phyloP scores from a whole-genome alignment of 2,113 vertebrate species.

The Redunca redunca region DNA sequence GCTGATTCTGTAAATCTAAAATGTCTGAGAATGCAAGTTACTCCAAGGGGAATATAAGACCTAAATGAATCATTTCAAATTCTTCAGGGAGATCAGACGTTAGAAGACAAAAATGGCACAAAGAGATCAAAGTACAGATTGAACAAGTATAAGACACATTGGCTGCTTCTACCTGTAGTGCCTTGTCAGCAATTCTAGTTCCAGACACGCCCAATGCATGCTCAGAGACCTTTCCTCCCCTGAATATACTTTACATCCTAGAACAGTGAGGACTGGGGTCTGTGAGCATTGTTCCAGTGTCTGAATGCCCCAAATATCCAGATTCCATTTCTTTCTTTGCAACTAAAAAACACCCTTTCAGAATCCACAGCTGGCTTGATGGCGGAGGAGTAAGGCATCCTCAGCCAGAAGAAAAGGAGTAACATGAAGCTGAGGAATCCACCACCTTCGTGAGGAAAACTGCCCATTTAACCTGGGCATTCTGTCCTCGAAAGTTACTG shows the following conservation, averaged over 20 bases:
- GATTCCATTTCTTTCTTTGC: not conserved
- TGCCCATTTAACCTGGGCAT: not conserved
- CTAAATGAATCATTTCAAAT: constrained; percentile 6
- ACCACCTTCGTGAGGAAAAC: not conserved
- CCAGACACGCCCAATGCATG: not conserved
- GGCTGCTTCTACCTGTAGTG: not conserved
- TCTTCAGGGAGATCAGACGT: not conserved
- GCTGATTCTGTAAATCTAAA: not conserved
- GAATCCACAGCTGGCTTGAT: not conserved
- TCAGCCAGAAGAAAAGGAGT: not conserved
- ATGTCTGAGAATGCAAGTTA: constrained; percentile 32
- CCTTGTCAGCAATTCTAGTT: not conserved
- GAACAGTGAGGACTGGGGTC: not conserved
- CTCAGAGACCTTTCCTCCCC: not conserved
- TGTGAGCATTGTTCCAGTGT: not conserved
- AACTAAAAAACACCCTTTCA: not conserved
- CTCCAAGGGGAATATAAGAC: not conserved
- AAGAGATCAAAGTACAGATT: constrained; percentile 4
- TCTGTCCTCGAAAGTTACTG: not conserved
- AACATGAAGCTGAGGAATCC: constrained; percentile 1
- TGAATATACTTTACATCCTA: not conserved
- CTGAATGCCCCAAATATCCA: not conserved
- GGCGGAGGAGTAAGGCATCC: not conserved
- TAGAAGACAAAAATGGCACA: not conserved
- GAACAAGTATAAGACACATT: not conserved